Base-by-base conservation (phyloP, 1,140 invertebrate species). In the Meloidogyne hapla region DNA sequence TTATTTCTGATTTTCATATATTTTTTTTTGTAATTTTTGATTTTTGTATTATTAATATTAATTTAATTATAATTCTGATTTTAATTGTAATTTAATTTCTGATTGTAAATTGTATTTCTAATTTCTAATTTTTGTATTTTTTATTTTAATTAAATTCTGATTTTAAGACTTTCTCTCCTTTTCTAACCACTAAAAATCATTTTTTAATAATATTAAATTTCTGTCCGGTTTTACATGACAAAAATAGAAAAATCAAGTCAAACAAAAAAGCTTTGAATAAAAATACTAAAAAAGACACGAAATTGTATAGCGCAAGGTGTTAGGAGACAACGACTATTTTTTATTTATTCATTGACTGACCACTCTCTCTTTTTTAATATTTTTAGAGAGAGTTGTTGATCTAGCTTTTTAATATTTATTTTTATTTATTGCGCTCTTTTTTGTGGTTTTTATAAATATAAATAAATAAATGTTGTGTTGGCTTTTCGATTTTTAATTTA, bases 191-290 rank as follows among this genome's bases (percentile, higher is more conserved):
- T n/a, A 8, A 18, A 15, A 18, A 48, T 15, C 8, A n/a, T 56
- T n/a, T 18, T 48, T 56, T 21, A n/a, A n/a, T 56, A 45, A 45
- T 45, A 15, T 45, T 45, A 56, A n/a, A 33, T 56, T 56, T 56
- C n/a, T n/a, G n/a, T 56, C n/a, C 48, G 18, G 48, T 56, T 56
- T 56, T 56, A 56, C n/a, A 66, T 66, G 26, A 66, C 26, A 66
- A 66, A 66, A 66, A 66, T 66, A 33, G 70, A 65, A 65, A 64
- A 65, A 63, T 73, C 62, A 64, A 21, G 33, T 33, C 33, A 33
- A 33, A 33, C 33, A 33, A 26, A 45, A 65, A 65, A 73, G 28
- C 15, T 40, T n/a, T 56, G n/a, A n/a, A 56, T n/a, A 6, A 18
- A 48, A 5, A 56, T n/a, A 56, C 18, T 2, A 56, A 56, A 56